Evolutionary conservation across 1,140 invertebrate species (phyloP).

Genomic region (Sitodiplosis mosellana): DNA sequence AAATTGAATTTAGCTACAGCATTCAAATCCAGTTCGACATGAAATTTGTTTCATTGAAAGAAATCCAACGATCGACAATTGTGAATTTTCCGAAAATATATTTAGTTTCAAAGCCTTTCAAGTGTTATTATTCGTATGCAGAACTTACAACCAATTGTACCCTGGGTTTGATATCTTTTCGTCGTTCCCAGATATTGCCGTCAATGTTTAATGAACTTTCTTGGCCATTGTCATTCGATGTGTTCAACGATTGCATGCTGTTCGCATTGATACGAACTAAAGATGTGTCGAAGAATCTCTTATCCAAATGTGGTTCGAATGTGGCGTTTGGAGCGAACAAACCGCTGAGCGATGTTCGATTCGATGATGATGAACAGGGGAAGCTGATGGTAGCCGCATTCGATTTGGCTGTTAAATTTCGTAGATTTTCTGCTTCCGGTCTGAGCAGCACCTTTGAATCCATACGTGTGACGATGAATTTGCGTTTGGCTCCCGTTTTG

Average conservation of each 20-base stretch:
- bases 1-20: no score
- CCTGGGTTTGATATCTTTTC: conserved; percentile 22
- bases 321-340: conserved; percentile 33
- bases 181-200: conserved; percentile 52
- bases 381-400: conserved; percentile 43
- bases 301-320: conserved; percentile 46
- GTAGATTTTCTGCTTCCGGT: conserved; percentile 23
- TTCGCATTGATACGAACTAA: conserved; percentile 54
- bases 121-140: no score
- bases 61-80: no score
- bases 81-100: no score
- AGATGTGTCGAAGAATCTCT: conserved; percentile 60
- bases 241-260: conserved; percentile 38
- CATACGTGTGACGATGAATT: conserved; percentile 21
- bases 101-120: no score
- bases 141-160: no score
- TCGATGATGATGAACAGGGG: conserved; percentile 30
- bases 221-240: no score
- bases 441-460: conserved; percentile 27
- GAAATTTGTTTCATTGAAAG: no score
- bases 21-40: no score
- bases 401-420: conserved; percentile 19
- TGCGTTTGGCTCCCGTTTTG: conserved; percentile 7
- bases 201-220: conserved; percentile 7
- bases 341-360: conserved; percentile 32